Percentiles rank a stretch among this genome's conserved stretches.
Evolutionary conservation across 2,888 invertebrate genomes (phyloP).

Genomic region (Agonopterix arenella): DNA sequence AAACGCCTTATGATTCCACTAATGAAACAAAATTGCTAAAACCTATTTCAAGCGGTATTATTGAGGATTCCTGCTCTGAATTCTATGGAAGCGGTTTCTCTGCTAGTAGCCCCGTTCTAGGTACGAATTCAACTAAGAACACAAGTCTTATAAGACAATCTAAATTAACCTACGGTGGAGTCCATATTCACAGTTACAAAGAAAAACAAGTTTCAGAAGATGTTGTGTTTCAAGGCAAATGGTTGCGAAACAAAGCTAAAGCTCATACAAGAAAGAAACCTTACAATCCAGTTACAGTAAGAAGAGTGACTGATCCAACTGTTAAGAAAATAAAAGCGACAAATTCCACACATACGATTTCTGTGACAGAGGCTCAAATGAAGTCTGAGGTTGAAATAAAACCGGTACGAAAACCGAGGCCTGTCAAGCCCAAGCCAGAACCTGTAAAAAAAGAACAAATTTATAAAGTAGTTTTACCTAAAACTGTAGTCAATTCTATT

Average conservation of each 20-base stretch:
- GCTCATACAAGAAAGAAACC: constrained; percentile 2
- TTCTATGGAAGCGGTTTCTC: constrained; percentile 18
- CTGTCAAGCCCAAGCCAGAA: constrained; percentile 12
- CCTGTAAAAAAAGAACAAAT: constrained; percentile 3
- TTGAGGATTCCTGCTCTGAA: constrained; percentile 30
- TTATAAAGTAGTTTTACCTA: constrained; percentile 2
- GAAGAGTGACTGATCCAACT: neutral
- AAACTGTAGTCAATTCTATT: neutral
- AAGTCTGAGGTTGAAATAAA: neutral
- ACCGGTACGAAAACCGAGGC: constrained; percentile 2
- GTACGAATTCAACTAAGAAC: constrained; percentile 13
- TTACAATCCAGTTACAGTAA: neutral
- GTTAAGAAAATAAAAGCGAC: constrained; percentile 18
- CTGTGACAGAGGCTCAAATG: constrained; percentile 5
- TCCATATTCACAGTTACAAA: constrained; percentile 59
- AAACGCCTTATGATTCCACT: constrained; percentile 2
- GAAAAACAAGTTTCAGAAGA: constrained; percentile 50
- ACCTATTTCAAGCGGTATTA: constrained; percentile 23
- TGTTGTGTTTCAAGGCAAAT: constrained; percentile 60
- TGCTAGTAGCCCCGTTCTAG: constrained; percentile 10
- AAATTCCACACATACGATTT: constrained; percentile 20
- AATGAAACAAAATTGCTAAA: constrained; percentile 26
- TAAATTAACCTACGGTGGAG: constrained; percentile 46
- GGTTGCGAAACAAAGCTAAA: constrained; percentile 42
- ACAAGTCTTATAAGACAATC: constrained; percentile 22